phyloP scores from a whole-genome alignment of 2,113 vertebrate genomes.

The Myodes glareolus region DNA sequence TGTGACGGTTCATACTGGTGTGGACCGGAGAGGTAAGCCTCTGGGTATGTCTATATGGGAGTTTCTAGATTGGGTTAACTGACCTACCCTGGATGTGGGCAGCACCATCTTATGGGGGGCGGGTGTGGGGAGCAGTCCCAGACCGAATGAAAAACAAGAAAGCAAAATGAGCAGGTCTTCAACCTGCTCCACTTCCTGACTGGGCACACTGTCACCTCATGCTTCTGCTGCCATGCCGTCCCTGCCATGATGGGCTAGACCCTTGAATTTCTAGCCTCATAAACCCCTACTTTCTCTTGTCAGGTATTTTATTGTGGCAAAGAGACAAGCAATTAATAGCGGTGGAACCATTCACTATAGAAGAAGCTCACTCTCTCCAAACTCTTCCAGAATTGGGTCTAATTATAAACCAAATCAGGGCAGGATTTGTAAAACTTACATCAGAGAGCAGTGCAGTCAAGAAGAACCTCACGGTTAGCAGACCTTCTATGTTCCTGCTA shows the following conservation, averaged over 20 bases:
- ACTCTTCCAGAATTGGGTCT: background rate
- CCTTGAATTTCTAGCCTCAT: background rate
- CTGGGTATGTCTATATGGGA: background rate
- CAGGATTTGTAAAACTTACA: background rate
- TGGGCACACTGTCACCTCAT: background rate
- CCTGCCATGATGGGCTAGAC: background rate
- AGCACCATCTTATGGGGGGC: no score
- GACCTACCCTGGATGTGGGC: background rate
- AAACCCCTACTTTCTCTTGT: background rate
- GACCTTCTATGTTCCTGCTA: background rate
- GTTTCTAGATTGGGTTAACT: background rate
- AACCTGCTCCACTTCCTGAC: background rate
- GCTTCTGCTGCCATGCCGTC: background rate
- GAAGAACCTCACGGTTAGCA: background rate
- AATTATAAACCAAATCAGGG: background rate
- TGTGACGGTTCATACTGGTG: background rate
- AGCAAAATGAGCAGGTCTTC: background rate
- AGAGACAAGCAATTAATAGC: background rate
- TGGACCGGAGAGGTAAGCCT: background rate
- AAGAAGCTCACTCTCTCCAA: background rate
- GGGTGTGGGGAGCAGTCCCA: background rate
- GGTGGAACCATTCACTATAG: background rate
- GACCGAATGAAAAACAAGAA: background rate
- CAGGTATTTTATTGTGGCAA: background rate
- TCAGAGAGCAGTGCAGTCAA: background rate